These are phyloP conservation scores for Brachystomella parvula DNA, from an alignment of 1,140 invertebrate species.

Conservation along the genomic window DNA sequence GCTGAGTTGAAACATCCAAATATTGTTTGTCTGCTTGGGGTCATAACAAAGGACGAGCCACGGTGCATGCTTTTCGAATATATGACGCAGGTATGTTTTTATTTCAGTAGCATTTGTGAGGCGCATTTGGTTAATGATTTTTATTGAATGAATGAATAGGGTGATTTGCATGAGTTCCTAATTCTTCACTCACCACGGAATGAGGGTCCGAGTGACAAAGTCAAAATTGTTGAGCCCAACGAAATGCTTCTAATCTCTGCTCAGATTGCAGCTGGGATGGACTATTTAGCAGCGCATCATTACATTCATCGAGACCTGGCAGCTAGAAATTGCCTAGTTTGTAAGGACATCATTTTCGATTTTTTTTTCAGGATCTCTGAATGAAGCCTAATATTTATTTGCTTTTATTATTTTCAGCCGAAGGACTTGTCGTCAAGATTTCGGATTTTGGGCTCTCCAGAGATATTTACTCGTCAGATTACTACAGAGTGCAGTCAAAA, in stretches of 20 bases:
- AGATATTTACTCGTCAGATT: conserved; percentile 78
- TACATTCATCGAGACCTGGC: conserved; percentile 96
- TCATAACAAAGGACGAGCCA: conserved; percentile 81
- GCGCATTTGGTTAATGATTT: conserved; percentile 6
- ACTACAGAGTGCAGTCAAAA: conserved; percentile 47
- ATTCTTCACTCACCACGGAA: conserved; percentile 74
- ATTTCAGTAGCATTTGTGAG: not conserved
- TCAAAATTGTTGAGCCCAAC: conserved; percentile 61
- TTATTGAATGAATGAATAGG: conserved; percentile 46
- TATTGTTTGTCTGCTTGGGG: conserved; percentile 88
- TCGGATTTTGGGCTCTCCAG: conserved; percentile 91
- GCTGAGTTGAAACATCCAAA: conserved; percentile 89
- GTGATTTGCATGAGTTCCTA: conserved; percentile 90
- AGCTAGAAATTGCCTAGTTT: conserved; percentile 78
- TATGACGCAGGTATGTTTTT: conserved; percentile 58
- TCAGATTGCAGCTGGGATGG: conserved; percentile 92
- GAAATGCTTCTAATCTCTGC: conserved; percentile 76
- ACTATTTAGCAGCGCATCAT: conserved; percentile 86
- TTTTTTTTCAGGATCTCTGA: not conserved
- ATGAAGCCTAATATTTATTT: conserved; percentile 42
- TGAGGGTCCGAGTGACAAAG: conserved; percentile 48
- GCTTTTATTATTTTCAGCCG: conserved; percentile 49
- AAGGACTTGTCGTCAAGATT: conserved; percentile 87
- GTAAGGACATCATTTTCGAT: not conserved
- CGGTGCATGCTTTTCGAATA: conserved; percentile 95